A percentile compares a stretch with the other conserved stretches of the same genome.
These are phyloP conservation scores for Venusia cambrica DNA, from an alignment of 2,888 invertebrate species.

Conservation along the genomic window DNA sequence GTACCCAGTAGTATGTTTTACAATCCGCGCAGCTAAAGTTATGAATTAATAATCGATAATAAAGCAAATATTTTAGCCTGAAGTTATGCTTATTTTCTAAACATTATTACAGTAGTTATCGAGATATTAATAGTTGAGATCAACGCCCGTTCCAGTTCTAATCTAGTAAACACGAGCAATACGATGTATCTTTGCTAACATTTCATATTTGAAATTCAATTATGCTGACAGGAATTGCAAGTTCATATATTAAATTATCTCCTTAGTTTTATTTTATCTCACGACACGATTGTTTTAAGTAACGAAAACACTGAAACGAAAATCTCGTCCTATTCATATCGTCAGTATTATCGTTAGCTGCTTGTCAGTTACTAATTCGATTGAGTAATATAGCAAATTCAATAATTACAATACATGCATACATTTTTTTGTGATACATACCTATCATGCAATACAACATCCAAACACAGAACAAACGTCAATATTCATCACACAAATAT, in stretches of 20 bases:
- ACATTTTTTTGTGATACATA: too few species aligned
- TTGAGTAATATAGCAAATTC: too few species aligned
- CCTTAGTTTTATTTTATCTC: slow-evolving; percentile 11
- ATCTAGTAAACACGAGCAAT: slow-evolving; percentile 51
- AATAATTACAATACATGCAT: too few species aligned
- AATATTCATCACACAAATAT: too few species aligned
- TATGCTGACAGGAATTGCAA: slow-evolving; percentile 16
- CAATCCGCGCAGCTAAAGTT: slow-evolving; percentile 10
- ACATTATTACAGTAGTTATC: slow-evolving; percentile 59
- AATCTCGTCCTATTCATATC: too few species aligned
- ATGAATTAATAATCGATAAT: slow-evolving; percentile 35
- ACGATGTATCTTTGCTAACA: slow-evolving; percentile 45
- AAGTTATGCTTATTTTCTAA: slow-evolving; percentile 55
- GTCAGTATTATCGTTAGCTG: too few species aligned
- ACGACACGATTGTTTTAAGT: slow-evolving; percentile 4
- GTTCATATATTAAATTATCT: slow-evolving; percentile 15
- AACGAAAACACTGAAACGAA: too few species aligned
- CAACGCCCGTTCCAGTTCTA: slow-evolving; percentile 72
- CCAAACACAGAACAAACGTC: too few species aligned
- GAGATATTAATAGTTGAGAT: slow-evolving; percentile 63
- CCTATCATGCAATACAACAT: too few species aligned
- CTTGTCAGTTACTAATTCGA: too few species aligned
- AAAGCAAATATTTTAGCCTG: slow-evolving; percentile 40
- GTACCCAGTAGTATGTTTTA: too few species aligned
- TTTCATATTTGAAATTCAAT: slow-evolving; percentile 21